phyloP scores from a whole-genome alignment of 2,797 vertebrate species.

The Pterois miles region DNA sequence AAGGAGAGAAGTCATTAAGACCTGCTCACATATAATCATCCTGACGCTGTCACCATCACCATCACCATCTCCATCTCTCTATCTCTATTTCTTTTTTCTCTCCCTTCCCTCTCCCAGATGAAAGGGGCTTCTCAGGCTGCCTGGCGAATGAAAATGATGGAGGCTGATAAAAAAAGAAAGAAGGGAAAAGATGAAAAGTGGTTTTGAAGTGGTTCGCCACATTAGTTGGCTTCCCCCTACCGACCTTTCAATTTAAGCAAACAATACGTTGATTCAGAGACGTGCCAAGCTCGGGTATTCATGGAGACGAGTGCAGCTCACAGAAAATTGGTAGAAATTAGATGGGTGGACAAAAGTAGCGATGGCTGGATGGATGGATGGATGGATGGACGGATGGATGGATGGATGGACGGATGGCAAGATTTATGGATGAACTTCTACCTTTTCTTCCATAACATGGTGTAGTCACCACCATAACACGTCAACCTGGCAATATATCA shows the following conservation, averaged over 20 bases:
- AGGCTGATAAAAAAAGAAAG: conserved; percentile 65
- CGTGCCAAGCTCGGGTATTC: conserved; percentile 34
- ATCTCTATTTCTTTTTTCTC: conserved; percentile 53
- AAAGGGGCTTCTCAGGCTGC: conserved; percentile 69
- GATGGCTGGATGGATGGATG: background rate
- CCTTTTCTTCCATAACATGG: too few relatives aligned
- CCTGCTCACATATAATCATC: conserved; percentile 78
- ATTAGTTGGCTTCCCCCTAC: conserved; percentile 66
- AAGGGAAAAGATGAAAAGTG: conserved; percentile 78
- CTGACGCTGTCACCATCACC: conserved; percentile 50
- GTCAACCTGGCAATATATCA: too few relatives aligned
- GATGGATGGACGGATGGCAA: too few relatives aligned
- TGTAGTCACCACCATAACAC: too few relatives aligned
- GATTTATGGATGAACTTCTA: too few relatives aligned
- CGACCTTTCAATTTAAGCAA: conserved; percentile 78
- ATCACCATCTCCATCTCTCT: conserved; percentile 52
- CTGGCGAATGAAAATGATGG: conserved; percentile 72
- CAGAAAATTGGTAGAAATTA: conserved; percentile 41
- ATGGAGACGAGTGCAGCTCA: conserved; percentile 27
- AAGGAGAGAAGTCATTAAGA: conserved; percentile 73
- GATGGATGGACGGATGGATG: too few relatives aligned
- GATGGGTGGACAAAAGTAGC: conserved; percentile 23
- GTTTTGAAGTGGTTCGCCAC: conserved; percentile 80
- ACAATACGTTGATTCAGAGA: conserved; percentile 71
- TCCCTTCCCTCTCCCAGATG: conserved; percentile 59